These are phyloP conservation scores for Oreochromis mossambicus DNA, from an alignment of 2,797 vertebrate genomes.

Conservation along the genomic window DNA sequence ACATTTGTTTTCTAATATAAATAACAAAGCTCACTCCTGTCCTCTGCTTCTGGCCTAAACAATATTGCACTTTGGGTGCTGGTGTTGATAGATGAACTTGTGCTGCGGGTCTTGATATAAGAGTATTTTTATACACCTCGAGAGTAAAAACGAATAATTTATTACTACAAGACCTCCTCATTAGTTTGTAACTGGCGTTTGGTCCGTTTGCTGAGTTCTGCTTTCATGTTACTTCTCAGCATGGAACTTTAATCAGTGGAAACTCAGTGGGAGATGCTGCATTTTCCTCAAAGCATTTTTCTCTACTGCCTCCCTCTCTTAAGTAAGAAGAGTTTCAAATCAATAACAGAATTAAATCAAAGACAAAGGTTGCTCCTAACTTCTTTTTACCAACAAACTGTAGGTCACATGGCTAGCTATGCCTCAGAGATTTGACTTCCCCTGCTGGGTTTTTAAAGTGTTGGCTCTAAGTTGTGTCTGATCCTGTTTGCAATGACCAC, in stretches of 20 bases:
- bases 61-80: background rate
- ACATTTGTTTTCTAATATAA: background rate
- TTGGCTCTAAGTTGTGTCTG: background rate
- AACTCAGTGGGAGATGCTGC: constrained; percentile 1
- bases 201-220: background rate
- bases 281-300: constrained; percentile 12
- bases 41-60: background rate
- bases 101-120: background rate
- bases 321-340: background rate
- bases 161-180: background rate
- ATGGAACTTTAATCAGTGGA: constrained; percentile 13
- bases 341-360: background rate
- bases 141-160: background rate
- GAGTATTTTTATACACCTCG: background rate
- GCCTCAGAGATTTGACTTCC: background rate
- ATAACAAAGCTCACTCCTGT: background rate
- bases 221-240: constrained; percentile 19
- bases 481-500: constrained; percentile 1
- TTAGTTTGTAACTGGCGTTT: background rate
- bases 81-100: background rate
- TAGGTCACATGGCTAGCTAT: background rate
- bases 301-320: background rate
- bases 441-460: constrained; percentile 14
- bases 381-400: background rate
- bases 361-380: constrained; percentile 3